Base-by-base conservation (phyloP, 2,888 invertebrate species). In the Cataglyphis rosenhaueri region DNA sequence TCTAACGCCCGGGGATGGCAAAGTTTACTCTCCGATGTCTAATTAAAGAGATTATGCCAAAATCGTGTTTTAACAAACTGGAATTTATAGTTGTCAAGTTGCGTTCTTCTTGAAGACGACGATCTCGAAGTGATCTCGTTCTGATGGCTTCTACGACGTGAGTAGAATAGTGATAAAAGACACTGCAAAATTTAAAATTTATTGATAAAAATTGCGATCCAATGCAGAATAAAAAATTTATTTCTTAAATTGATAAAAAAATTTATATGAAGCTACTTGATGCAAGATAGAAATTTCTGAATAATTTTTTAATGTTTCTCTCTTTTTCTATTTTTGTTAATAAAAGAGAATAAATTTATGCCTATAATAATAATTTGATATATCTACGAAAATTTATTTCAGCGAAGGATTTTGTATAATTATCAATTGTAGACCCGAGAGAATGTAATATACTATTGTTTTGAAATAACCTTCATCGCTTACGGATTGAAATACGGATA, bases 1-100 rank as follows among this genome's bases (percentile, higher is more conserved):
- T 87, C 81, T 87, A 52, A 25, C 44, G 10, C n/a, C 1, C 44
- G 44, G 15, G 55, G n/a, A 65, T n/a, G 15, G 59, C 21, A 10
- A 41, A 68, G 32, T 59, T 59, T 18, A 8, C n/a, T 52, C 10
- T 76, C 9, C 6, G 18, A 52, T 55, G 32, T 18, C n/a, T 12
- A 35, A 32, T 48, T 29, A 55, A 52, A 38, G 25, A 52, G 25
- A 3, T 73, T 52, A n/a, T 41, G 41, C 32, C 18, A 12, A 29
- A 64, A 55, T 4, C 25, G 35, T 1, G 5, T 62, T 21, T 48
- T 48, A 18, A 48, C 44, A 48, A 35, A 61, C 35, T 21, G 18
- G 21, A 52, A 25, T 25, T 55, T 29, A 9, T 1, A 9, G 25
- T 15, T n/a, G 38, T 29, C 15, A 41, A n/a, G 5, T 15, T 0